Evolutionary conservation across 1,140 invertebrate genomes (phyloP).

Genomic region (Drosophila athabasca): DNA sequence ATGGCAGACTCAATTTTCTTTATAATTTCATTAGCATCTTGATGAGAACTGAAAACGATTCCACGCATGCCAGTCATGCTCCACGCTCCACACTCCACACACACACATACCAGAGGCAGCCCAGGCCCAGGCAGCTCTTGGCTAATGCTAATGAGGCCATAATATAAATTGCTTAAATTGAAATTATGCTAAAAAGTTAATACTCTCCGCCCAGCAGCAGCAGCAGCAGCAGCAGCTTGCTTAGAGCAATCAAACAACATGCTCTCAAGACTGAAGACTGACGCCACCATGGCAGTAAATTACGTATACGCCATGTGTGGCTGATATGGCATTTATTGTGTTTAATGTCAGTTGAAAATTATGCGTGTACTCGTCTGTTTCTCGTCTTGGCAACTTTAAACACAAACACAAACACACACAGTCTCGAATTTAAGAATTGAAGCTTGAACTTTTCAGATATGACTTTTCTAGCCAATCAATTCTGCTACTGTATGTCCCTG

Average conservation of each 20-base stretch:
- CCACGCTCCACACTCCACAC: constrained; percentile 2
- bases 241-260: constrained; percentile 35
- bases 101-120: constrained; percentile 16
- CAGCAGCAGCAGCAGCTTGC: constrained; percentile 46
- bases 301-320: constrained; percentile 33
- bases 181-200: constrained; percentile 75
- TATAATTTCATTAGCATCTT: constrained; percentile 78
- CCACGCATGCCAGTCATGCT: constrained; percentile 34
- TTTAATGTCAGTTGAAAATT: constrained; percentile 21
- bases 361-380: not conserved
- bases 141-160: constrained; percentile 75
- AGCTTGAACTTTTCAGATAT: too few species aligned
- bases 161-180: constrained; percentile 79
- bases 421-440: too few species aligned
- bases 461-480: too few species aligned
- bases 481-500: too few species aligned
- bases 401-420: too few species aligned
- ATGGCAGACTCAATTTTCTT: constrained; percentile 75
- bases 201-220: constrained; percentile 17
- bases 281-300: constrained; percentile 37
- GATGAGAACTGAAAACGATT: constrained; percentile 64
- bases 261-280: constrained; percentile 10
- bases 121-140: constrained; percentile 18
- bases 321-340: not conserved
- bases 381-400: too few species aligned